These are phyloP conservation scores for Anguilla obscura DNA, from an alignment of 2,797 vertebrate genomes.

Conservation along the genomic window DNA sequence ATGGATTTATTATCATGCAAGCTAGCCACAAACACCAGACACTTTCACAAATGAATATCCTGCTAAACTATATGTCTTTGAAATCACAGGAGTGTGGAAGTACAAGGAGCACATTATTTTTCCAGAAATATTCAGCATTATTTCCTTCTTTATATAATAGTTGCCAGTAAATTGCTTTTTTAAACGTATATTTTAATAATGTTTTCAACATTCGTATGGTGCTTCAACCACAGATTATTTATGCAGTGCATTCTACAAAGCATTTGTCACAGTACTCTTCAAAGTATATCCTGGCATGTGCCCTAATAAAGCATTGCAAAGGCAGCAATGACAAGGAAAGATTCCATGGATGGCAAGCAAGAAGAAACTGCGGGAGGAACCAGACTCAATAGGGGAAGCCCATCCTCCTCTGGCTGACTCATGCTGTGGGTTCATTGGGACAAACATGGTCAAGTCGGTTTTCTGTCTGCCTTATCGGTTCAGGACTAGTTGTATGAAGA, in stretches of 20 bases:
- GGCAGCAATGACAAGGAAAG: background rate
- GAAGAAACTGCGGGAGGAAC: background rate
- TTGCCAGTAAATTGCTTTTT: slow-evolving; percentile 22
- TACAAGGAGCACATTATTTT: slow-evolving; percentile 73
- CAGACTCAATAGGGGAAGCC: background rate
- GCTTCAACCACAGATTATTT: background rate
- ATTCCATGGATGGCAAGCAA: background rate
- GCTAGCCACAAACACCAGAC: slow-evolving; percentile 95
- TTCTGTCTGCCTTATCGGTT: background rate
- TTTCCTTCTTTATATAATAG: slow-evolving; percentile 18
- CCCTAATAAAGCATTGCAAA: background rate
- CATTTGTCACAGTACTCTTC: background rate
- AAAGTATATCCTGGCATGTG: background rate
- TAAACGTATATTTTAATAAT: slow-evolving; percentile 1
- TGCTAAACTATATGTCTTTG: slow-evolving; percentile 83
- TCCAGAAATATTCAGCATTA: slow-evolving; percentile 62
- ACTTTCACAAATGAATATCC: slow-evolving; percentile 86
- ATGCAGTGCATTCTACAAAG: background rate
- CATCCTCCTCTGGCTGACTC: background rate
- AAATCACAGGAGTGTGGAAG: slow-evolving; percentile 79
- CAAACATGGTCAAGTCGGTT: background rate
- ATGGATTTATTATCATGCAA: slow-evolving; percentile 99
- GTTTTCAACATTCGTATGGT: background rate
- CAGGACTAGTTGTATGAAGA: background rate
- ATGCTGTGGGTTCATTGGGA: background rate